phyloP scores from a whole-genome alignment of 2,113 vertebrate genomes.

The Amblyornis subalaris region DNA sequence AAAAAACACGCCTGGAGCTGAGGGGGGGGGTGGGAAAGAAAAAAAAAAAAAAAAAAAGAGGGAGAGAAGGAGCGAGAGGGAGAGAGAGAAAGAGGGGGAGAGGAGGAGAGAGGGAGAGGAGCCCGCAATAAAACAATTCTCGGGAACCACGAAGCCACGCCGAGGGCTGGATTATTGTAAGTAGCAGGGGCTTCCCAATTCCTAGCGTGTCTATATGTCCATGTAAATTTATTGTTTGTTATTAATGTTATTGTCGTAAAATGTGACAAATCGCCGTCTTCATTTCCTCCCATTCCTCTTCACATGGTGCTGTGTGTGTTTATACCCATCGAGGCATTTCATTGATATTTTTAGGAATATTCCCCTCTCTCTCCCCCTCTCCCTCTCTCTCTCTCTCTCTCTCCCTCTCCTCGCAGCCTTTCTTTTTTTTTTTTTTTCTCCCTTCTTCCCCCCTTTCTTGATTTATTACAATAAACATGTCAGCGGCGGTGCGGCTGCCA shows the following conservation, averaged over 20 bases:
- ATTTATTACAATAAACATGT: no score
- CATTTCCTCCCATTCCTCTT: constrained; percentile 81
- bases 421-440: constrained; percentile 21
- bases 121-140: constrained; percentile 93
- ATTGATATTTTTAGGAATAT: constrained; percentile 79
- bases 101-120: constrained; percentile 71
- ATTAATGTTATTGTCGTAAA: constrained; percentile 94
- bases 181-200: constrained; percentile 86
- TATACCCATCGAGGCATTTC: constrained; percentile 79
- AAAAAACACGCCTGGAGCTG: constrained; percentile 88
- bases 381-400: not conserved
- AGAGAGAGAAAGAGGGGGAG: constrained; percentile 63
- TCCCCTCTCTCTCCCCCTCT: constrained; percentile 61
- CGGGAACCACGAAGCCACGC: constrained; percentile 86
- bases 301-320: constrained; percentile 74
- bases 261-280: constrained; percentile 91
- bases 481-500: constrained; percentile 67
- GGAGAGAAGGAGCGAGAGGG: constrained; percentile 64
- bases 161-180: constrained; percentile 94
- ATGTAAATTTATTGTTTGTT: constrained; percentile 93
- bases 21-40: not conserved
- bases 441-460: constrained; percentile 22
- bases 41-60: not conserved
- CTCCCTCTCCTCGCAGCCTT: constrained; percentile 57
- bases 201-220: constrained; percentile 80